Evolutionary conservation across 2,888 invertebrate species (phyloP), one percentile per base, ranked within the genome.

Genomic region (Diloba caeruleocephala): DNA sequence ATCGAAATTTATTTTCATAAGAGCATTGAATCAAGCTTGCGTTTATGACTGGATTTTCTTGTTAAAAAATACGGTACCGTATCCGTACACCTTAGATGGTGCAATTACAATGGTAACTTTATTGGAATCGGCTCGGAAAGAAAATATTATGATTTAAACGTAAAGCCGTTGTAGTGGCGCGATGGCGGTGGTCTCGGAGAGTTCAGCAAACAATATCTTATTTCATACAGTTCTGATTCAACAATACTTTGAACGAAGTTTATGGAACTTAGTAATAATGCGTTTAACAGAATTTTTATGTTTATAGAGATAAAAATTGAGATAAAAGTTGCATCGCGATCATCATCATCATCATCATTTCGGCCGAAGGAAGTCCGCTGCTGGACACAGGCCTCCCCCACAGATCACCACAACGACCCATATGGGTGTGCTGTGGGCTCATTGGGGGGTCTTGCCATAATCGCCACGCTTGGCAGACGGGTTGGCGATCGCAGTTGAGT

Each of bases 181-280:
- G 44, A 56, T 51, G 31, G 33, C 43, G 36, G 38, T 41, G 41
- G 51, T 43, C 42, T 48, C 31, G 45, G 50, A 82, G 81, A 78
- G 81, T 73, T 82, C 76, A 58, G 76, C 75, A 84, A 84, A 85
- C 84, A 84, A 72, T 79, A 81, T 84, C 83, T 61, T 67, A 76
- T 84, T 84, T 77, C 84, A 78, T 68, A 69, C 33, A 39, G 25
- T 58, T 48, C 64, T 59, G 55, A 58, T 57, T 55, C 54, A 71
- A 69, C 55, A 60, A 70, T 57, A 50, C 32, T 19, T 21, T 38
- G 50, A 48, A 17, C 42, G 15, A 33, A 55, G 56, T 62, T 44
- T 56, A 62, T 57, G 58, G 57, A 58, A 73, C 61, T 61, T 21
- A 21, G 1, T 7, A 21, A 7, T 21, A 21, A 21, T 21, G 5